phyloP scores from a whole-genome alignment of 2,888 invertebrate species.

The Synanthedon andrenaeformis region DNA sequence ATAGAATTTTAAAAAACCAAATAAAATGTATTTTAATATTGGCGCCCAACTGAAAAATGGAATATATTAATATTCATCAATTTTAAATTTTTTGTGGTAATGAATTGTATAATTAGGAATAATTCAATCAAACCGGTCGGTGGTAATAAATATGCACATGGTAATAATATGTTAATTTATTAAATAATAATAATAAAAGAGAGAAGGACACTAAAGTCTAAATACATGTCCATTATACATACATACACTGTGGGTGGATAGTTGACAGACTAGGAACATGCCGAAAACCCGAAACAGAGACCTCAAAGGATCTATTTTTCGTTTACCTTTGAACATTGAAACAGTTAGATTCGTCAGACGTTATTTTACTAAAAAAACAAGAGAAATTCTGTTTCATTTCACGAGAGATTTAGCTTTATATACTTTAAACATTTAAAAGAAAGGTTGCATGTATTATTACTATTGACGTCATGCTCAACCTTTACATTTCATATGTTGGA shows the following conservation, averaged over 20 bases:
- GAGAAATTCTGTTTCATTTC: slow-evolving; percentile 18
- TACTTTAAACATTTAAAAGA: slow-evolving; percentile 16
- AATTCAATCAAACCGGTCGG: too few relatives aligned
- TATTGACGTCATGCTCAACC: slow-evolving; percentile 15
- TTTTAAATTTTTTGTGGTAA: too few relatives aligned
- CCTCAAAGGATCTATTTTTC: slow-evolving; percentile 9
- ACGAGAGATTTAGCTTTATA: slow-evolving; percentile 11
- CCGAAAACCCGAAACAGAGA: slow-evolving; percentile 1
- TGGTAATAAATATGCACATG: too few relatives aligned
- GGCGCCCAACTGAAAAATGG: too few relatives aligned
- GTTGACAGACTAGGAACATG: background rate
- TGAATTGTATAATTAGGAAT: too few relatives aligned
- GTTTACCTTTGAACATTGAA: slow-evolving; percentile 3
- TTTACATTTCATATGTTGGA: background rate
- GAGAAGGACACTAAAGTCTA: too few relatives aligned
- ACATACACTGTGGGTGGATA: background rate
- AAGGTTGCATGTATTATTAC: slow-evolving; percentile 15
- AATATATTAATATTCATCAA: too few relatives aligned
- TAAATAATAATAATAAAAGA: too few relatives aligned
- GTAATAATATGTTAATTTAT: too few relatives aligned
- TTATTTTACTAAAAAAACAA: slow-evolving; percentile 6
- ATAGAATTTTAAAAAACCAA: too few relatives aligned
- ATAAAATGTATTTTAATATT: too few relatives aligned
- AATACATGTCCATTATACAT: background rate
- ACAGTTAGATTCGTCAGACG: slow-evolving; percentile 1